A percentile compares a stretch with the other conserved stretches of the same genome.
Conservation (phyloP, 2,113 vertebrate species). For the Oxyruncus cristatus region DNA sequence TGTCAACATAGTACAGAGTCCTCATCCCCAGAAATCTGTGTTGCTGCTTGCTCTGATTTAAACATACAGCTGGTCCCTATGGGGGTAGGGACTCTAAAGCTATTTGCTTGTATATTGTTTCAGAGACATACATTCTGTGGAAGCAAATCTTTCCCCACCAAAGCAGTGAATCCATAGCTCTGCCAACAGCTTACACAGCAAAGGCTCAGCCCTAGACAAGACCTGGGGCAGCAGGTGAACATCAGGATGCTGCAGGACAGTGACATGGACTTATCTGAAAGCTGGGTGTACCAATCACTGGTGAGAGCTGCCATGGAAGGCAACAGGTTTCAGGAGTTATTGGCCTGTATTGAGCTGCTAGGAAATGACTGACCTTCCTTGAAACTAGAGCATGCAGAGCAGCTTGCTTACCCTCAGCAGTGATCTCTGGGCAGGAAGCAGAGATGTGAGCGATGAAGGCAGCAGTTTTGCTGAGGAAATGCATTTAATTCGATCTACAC, state of each 20-base stretch:
- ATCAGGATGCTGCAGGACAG: background rate
- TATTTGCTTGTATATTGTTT: background rate
- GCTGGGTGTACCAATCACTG: background rate
- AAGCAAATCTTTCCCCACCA: background rate
- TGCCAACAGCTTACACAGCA: background rate
- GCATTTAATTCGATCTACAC: slow-evolving; percentile 36
- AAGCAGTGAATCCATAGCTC: background rate
- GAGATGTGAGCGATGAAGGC: background rate
- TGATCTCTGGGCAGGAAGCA: slow-evolving; percentile 21
- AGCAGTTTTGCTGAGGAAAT: slow-evolving; percentile 51
- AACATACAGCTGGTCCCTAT: background rate
- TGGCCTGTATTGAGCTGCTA: background rate
- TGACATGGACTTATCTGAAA: background rate
- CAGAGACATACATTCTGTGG: background rate
- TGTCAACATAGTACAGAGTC: accelerated
- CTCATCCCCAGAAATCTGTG: background rate
- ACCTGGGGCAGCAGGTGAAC: background rate
- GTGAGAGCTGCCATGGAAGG: background rate
- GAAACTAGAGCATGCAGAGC: slow-evolving; percentile 1
- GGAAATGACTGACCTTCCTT: slow-evolving; percentile 14
- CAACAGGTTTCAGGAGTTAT: slow-evolving; percentile 7
- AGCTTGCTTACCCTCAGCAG: background rate
- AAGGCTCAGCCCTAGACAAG: background rate
- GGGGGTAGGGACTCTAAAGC: background rate
- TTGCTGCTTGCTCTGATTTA: background rate